Evolutionary conservation across 1,140 invertebrate species (phyloP).

Genomic region (Dermatophagoides farinae): DNA sequence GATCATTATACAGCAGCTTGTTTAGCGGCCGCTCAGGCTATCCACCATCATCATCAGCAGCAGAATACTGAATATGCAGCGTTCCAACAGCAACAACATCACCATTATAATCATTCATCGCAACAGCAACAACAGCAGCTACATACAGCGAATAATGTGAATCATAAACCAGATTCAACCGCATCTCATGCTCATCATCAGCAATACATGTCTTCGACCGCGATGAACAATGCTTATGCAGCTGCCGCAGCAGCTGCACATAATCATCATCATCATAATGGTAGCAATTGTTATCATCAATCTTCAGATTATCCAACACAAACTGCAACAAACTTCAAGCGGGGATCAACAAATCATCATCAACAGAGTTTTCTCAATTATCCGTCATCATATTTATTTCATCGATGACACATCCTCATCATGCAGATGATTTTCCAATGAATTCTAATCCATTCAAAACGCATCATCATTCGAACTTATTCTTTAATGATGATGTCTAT

Average conservation of each 20-base stretch:
- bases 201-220: background rate
- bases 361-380: no score
- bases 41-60: background rate
- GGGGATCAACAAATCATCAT: no score
- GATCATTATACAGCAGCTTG: background rate
- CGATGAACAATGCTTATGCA: background rate
- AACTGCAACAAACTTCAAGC: no score
- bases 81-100: background rate
- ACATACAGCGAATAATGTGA: background rate
- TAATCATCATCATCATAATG: no score
- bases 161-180: background rate
- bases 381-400: no score
- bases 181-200: background rate
- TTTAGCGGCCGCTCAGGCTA: background rate
- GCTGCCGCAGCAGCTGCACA: background rate
- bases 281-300: no score
- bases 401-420: no score
- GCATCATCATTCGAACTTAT: no score
- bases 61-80: background rate
- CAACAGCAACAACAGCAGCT: background rate
- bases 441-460: no score
- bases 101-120: background rate
- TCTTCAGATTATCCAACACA: no score
- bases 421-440: no score
- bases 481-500: no score